Conservation (phyloP, 2,888 invertebrate species). For the Furcula furcula region DNA sequence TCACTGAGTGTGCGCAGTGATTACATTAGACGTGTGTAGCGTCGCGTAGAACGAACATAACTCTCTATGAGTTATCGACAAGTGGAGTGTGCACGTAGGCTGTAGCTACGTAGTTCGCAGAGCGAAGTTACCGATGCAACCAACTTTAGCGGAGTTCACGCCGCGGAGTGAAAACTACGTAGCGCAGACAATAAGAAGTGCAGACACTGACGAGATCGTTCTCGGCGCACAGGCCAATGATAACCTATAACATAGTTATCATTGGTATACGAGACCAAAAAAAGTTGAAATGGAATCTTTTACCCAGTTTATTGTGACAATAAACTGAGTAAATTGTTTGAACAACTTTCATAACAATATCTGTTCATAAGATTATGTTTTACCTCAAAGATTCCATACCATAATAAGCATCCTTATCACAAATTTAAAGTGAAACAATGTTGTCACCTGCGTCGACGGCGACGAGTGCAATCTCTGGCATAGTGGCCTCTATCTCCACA, state of each 20-base stretch:
- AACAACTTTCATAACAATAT: too few relatives aligned
- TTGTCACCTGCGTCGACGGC: slow-evolving; percentile 82
- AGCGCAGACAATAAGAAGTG: slow-evolving; percentile 81
- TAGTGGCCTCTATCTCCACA: slow-evolving; percentile 97
- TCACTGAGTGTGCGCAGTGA: slow-evolving; percentile 81
- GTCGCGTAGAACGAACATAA: slow-evolving; percentile 71
- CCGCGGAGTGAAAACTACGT: slow-evolving; percentile 79
- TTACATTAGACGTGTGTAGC: slow-evolving; percentile 73
- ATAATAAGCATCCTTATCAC: slow-evolving; percentile 17
- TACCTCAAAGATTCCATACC: slow-evolving; percentile 56
- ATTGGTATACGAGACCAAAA: slow-evolving; percentile 75
- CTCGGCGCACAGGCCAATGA: slow-evolving; percentile 82
- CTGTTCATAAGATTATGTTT: background rate
- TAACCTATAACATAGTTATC: slow-evolving; percentile 83
- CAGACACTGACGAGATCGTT: slow-evolving; percentile 79
- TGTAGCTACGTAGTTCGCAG: slow-evolving; percentile 76
- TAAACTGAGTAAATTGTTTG: background rate
- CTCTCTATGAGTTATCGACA: slow-evolving; percentile 72
- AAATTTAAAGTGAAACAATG: slow-evolving; percentile 10
- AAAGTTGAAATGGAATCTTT: slow-evolving; percentile 67
- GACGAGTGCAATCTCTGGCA: slow-evolving; percentile 93
- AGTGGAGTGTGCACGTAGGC: slow-evolving; percentile 75
- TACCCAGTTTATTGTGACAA: background rate
- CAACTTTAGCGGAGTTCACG: slow-evolving; percentile 74
- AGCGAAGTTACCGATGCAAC: slow-evolving; percentile 75